Percentiles rank a stretch among this genome's conserved stretches.
These are phyloP conservation scores for Lordiphosa collinella DNA, from an alignment of 1,140 invertebrate genomes.

Conservation along the genomic window DNA sequence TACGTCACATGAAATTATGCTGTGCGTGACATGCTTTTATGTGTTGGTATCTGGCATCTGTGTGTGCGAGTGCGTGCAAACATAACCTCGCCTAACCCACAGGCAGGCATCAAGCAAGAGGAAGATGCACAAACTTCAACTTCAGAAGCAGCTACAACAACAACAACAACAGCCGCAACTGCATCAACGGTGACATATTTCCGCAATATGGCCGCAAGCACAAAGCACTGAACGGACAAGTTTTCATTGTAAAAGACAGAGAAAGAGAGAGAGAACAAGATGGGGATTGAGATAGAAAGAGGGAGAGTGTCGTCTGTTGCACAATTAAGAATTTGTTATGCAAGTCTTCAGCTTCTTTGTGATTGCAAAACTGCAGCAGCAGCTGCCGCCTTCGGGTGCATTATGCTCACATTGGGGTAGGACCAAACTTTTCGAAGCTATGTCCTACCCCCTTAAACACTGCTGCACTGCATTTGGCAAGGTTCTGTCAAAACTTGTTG, in stretches of 20 bases:
- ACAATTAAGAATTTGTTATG: slow-evolving; percentile 75
- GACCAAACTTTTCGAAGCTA: slow-evolving; percentile 22
- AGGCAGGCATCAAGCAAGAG: slow-evolving; percentile 7
- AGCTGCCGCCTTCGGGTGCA: slow-evolving; percentile 52
- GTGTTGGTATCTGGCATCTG: slow-evolving; percentile 16
- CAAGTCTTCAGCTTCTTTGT: slow-evolving; percentile 43
- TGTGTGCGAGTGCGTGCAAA: slow-evolving; percentile 25
- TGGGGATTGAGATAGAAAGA: too few relatives aligned
- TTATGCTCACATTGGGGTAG: slow-evolving; percentile 68
- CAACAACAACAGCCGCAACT: slow-evolving; percentile 18
- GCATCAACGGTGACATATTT: slow-evolving; percentile 63
- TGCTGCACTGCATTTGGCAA: not conserved
- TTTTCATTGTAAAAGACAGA: slow-evolving; percentile 50
- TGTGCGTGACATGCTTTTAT: slow-evolving; percentile 74
- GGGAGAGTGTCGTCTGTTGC: slow-evolving; percentile 45
- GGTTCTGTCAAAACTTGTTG: slow-evolving; percentile 48
- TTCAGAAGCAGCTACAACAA: slow-evolving; percentile 45
- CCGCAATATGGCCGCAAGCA: slow-evolving; percentile 63
- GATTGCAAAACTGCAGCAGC: slow-evolving; percentile 29
- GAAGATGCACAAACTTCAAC: slow-evolving; percentile 65
- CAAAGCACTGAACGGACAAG: slow-evolving; percentile 59
- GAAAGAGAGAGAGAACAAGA: slow-evolving; percentile 6
- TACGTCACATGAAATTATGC: slow-evolving; percentile 73
- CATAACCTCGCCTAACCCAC: slow-evolving; percentile 61
- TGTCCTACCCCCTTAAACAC: not conserved